A percentile compares a stretch with the other conserved stretches of the same genome.
Conservation (phyloP, 1,140 invertebrate species). For the Nymphalis io region DNA sequence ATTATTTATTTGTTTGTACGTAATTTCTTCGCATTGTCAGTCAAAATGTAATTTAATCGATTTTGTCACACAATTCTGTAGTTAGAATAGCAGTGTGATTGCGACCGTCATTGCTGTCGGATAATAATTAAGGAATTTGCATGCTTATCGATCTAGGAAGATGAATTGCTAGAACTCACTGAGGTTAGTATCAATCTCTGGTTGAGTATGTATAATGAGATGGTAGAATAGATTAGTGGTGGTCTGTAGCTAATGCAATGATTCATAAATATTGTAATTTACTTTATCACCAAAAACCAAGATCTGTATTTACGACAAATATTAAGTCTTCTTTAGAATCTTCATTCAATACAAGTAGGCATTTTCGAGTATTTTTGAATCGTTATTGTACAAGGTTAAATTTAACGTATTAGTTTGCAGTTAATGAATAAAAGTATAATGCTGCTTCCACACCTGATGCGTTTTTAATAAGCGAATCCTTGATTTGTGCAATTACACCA, state of each 20-base stretch:
- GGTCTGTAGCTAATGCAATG: constrained; percentile 14
- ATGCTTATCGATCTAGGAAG: constrained; percentile 42
- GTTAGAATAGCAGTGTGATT: constrained; percentile 25
- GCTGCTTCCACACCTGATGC: no score
- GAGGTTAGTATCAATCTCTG: constrained; percentile 31
- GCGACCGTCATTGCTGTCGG: constrained; percentile 17
- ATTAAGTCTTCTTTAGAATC: no score
- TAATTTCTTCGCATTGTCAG: constrained; percentile 20
- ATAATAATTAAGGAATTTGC: constrained; percentile 41
- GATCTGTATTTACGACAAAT: no score
- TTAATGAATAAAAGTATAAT: no score
- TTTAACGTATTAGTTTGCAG: no score
- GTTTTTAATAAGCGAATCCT: no score
- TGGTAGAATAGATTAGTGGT: constrained; percentile 24
- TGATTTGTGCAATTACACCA: no score
- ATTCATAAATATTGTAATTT: background rate
- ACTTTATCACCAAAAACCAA: no score
- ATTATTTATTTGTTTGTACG: constrained; percentile 28
- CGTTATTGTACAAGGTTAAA: no score
- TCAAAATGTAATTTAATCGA: constrained; percentile 33
- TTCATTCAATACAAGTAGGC: no score
- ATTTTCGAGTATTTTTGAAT: no score
- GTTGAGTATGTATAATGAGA: constrained; percentile 24
- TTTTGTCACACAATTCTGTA: constrained; percentile 29
- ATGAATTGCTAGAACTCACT: constrained; percentile 35